Evolutionary conservation across 2,888 invertebrate species (phyloP), one percentile per base, ranked within the genome.

Genomic region (Yponomeuta sedellus): DNA sequence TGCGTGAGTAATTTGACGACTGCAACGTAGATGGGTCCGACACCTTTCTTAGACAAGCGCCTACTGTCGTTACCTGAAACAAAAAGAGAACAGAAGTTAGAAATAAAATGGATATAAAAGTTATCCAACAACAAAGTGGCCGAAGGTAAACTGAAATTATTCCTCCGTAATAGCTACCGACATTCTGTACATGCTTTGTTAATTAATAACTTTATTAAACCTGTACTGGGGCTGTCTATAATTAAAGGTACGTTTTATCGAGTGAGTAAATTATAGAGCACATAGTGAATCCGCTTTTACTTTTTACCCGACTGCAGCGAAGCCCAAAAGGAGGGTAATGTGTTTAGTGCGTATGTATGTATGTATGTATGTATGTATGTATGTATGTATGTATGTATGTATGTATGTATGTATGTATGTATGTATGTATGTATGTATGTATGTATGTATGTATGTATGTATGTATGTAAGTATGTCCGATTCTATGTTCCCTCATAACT

Each of bases 141-240:
- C 20, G 20, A 20, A 52, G 12, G 44, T 52, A 52, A 34, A 34
- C 10, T 58, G 1, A 22, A n/a, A 58, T 19, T 58, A 58, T 19
- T 19, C 20, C 19, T n/a, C 19, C 12, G 20, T 58, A 58, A 58
- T 34, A 34, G n/a, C 10, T 58, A 61, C 25, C 22, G 20, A 63
- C 40, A 63, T 63, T 40, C 11, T 28, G 10, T 44, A 61, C 58
- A 20, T 58, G 10, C 58, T 5, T 16, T 52, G 44, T 52, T 58
- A 58, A 22, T n/a, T 61, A 61, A 61, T 61, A 22, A 22, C 61
- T 34, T 28, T 61, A 61, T 61, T n/a, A 61, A 61, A 34, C 61
- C 61, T 6, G 62, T 16, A 25, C 16, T 52, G 16, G 12, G 12
- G 44, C 44, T 52, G 44, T 52, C 44, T 52, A 52, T 52, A 52